These are phyloP conservation scores for Acanthococcus lagerstroemiae DNA, from an alignment of 2,888 invertebrate species.

Conservation along the genomic window DNA sequence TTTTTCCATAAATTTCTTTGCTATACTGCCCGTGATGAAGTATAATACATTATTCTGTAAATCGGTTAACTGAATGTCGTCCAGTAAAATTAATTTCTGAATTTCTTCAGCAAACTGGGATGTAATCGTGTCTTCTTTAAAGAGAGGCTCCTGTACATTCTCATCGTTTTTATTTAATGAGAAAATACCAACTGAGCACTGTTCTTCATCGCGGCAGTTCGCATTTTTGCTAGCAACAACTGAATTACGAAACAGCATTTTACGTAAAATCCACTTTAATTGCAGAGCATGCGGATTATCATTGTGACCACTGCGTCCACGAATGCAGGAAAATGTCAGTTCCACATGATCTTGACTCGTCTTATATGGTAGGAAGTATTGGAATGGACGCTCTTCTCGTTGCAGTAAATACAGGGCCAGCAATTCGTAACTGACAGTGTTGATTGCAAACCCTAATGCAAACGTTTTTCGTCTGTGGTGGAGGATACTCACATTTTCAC, in stretches of 20 bases:
- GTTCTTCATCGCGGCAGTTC: conserved; percentile 3
- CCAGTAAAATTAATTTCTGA: background rate
- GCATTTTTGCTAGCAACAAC: background rate
- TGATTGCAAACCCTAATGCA: conserved; percentile 33
- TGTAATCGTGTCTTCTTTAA: no score
- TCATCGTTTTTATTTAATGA: no score
- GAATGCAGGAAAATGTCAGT: conserved; percentile 22
- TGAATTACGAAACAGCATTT: conserved; percentile 30
- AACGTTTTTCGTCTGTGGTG: conserved; percentile 33
- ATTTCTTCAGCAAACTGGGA: background rate
- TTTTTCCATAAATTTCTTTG: no score
- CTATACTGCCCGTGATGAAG: no score
- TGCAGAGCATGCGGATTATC: conserved; percentile 29
- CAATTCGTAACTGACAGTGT: conserved; percentile 31
- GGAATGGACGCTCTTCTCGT: background rate
- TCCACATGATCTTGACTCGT: conserved; percentile 16
- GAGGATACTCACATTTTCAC: background rate
- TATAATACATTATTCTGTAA: background rate
- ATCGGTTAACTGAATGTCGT: background rate
- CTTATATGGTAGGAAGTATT: conserved; percentile 2
- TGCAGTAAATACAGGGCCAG: conserved; percentile 30
- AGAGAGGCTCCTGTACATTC: no score
- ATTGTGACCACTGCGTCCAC: conserved; percentile 27
- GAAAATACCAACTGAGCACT: background rate
- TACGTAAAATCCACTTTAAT: conserved; percentile 20